Evolutionary conservation across 2,113 vertebrate species (phyloP), one percentile per base, ranked within the genome.

Genomic region (Sula dactylatra): DNA sequence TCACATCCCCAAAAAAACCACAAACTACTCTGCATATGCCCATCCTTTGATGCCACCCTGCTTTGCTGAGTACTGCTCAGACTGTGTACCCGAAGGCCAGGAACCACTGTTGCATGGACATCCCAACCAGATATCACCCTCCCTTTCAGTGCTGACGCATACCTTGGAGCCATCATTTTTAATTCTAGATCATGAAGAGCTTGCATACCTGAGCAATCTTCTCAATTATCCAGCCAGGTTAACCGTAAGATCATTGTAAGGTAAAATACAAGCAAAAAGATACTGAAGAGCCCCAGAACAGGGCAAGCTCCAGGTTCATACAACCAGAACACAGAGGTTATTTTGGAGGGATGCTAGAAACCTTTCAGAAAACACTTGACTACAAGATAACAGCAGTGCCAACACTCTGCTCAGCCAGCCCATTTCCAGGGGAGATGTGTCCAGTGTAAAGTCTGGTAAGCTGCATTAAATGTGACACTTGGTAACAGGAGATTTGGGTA

Each of bases 321-420:
- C 13, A 74, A 55, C 8, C 47, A 45, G 18, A 77, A 44, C 0
- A 1, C 4, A 47, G 6, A 49, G 1, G 10, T 20, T 52, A 27
- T 44, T 66, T 78, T 49, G 19, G 22, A 47, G 5, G 8, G 7
- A 38, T 54, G 13, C 15, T 32, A 71, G 38, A 84, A 89, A 62
- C 7, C 4, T 49, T 65, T 58, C 4, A 3, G 55, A 89, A 96
- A 22, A 87, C 58, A 86, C 8, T 10, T 24, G 49, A 52, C 42
- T 45, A 54, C 16, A 27, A 58, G 40, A 3, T 44, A 73, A 44
- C 36, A 72, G 54, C 58, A 54, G 21, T 6, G 34, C 20, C 56
- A 95, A 40, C 10, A 16, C 17, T 24, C 58, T 66, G 27, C 9
- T 85, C 32, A 62, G 14, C 7, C 42, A 81, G n/a, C 17, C 21